Base-by-base conservation (phyloP, 2,888 invertebrate genomes). In the Campaea margaritaria region DNA sequence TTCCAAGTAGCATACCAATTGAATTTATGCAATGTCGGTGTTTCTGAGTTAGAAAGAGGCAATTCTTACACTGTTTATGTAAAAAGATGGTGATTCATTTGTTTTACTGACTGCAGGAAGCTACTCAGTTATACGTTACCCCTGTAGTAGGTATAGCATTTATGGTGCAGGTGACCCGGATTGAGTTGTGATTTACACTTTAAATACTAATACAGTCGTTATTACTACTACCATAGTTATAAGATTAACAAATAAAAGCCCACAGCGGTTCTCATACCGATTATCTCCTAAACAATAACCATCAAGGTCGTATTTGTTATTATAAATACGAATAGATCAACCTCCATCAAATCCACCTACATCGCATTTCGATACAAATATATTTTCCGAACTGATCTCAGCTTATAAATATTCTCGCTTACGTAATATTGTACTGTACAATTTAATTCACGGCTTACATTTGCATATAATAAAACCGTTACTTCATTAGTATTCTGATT, bases 311-410 rank as follows among this genome's bases (percentile, higher is more conserved):
- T 47, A 51, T 56, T 61, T 61, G 60, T 61, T 61, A 56, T 55
- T 55, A 53, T 44, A 31, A 59, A 55, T 55, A 44, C n/a, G 5
- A 50, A 55, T 54, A 45, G 41, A 59, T 58, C 52, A 48, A 38
- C 52, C 58, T 70, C 75, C 64, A 68, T 63, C 68, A 67, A 69
- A 62, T 62, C 55, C 74, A 60, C 78, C 75, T 65, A 76, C 73
- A 69, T 61, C 13, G 21, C 39, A 45, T 36, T 51, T 63, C 31
- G 49, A 56, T 49, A 56, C 54, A 56, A 63, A 65, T 64, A 65
- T 64, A 70, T 70, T 66, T 62, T 62, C 48, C 13, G 55, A 58
- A 56, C 67, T 79, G 79, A 78, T 76, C 75, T 79, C 77, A 78
- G 75, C 62, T 55, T 62, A 54, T 70, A 71, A 73, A 77, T 75